These are phyloP conservation scores for Vireo griseus DNA, from an alignment of 2,797 vertebrate species.

Conservation along the genomic window DNA sequence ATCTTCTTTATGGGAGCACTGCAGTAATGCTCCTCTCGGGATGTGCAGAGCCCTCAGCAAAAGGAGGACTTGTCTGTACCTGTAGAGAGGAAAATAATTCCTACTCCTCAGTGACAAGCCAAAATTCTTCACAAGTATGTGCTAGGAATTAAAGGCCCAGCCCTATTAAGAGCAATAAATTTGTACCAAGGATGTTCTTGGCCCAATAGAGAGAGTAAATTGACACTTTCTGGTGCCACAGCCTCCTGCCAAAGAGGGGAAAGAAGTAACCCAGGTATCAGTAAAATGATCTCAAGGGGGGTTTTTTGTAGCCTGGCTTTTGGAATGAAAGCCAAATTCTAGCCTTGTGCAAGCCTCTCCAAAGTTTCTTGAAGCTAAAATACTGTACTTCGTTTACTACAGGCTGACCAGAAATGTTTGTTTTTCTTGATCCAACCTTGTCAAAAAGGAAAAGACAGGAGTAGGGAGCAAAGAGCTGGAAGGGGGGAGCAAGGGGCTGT, in stretches of 20 bases:
- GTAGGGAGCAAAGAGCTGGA: background rate
- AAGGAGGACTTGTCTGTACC: constrained; percentile 53
- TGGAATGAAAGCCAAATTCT: background rate
- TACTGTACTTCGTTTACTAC: background rate
- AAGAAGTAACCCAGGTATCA: constrained; percentile 32
- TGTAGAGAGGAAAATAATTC: constrained; percentile 56
- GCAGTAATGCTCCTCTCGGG: background rate
- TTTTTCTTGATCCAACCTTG: background rate
- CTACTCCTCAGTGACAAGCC: constrained; percentile 53
- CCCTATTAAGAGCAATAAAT: constrained; percentile 65
- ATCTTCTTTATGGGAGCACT: background rate
- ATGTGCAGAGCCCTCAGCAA: constrained; percentile 42
- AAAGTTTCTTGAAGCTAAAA: background rate
- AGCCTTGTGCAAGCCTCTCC: background rate
- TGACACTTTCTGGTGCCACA: constrained; percentile 25
- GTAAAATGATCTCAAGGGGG: background rate
- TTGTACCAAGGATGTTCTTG: constrained; percentile 51
- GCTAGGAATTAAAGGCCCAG: constrained; percentile 54
- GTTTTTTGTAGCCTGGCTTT: background rate
- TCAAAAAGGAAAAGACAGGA: background rate
- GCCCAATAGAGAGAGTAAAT: constrained; percentile 5
- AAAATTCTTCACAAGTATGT: constrained; percentile 63
- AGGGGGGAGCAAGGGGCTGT: background rate
- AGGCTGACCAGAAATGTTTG: background rate
- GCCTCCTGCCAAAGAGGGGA: constrained; percentile 17